Base-by-base conservation (phyloP, 2,113 vertebrate genomes). In the Podilymbus podiceps region DNA sequence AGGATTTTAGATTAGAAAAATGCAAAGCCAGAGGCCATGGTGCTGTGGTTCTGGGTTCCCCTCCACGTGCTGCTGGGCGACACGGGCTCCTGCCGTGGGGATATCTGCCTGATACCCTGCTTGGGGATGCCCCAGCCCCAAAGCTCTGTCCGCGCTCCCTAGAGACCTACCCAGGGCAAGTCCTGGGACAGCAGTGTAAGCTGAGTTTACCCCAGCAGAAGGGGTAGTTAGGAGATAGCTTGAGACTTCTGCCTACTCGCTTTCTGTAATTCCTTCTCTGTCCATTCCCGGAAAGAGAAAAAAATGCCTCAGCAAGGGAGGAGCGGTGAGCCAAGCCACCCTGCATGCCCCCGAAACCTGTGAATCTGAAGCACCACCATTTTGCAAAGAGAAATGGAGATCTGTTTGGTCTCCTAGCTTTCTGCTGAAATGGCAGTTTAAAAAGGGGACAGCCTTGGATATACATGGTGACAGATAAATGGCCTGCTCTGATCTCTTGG, bases 91-190 rank as follows among this genome's bases (percentile, higher is more conserved):
- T 85, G 46, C 21, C 15, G 2, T 56, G n/a, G 40, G 23, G 2
- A 4, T 64, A 47, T 64, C 25, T 89, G 33, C 28, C 16, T 60
- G 46, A 44, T 11, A 63, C 8, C 2, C 12, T 53, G 9, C 44
- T 15, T 3, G 4, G 38, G 15, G 28, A n/a, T 50, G 8, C 5
- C 9, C 4, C 25, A 66, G 40, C 5, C 31, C 33, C 53, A 53
- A 44, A 90, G 64, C 8, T 31, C 47, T 77, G 10, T 25, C 38
- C 0, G 0, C 7, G 4, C 12, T 63, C 13, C 9, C 44, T 25
- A 47, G 49, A 73, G 21, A 77, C 8, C 9, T 60, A n/a, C 7
- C 14, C 12, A 44, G 28, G 25, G 13, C 0, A 0, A 73, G 9
- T 42, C 6, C 15, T 52, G 58, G 38, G 30, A 24, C 35, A 64